Base-by-base conservation (phyloP, 2,113 vertebrate genomes). In the Nothocercus julius region DNA sequence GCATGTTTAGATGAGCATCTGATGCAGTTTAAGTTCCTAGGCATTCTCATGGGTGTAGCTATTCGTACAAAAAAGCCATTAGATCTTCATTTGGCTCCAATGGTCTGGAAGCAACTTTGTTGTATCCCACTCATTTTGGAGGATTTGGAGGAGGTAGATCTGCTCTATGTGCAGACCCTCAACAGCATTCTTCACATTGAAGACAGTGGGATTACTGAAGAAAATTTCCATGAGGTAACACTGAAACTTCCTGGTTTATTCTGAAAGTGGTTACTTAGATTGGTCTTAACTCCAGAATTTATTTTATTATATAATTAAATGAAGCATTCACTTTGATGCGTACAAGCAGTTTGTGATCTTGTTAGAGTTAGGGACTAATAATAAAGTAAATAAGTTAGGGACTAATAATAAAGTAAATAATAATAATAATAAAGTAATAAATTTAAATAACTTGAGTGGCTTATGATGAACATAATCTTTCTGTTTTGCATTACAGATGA, bases 121-220 rank as follows among this genome's bases (percentile, higher is more conserved):
- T 98, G 98, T 89, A 97, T 98, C 96, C 98, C 98, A 12, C 98
- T 98, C 45, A 96, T 96, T 40, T 96, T 98, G 95, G 98, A 98
- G 96, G 98, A 98, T 97, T 95, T 98, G 82, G 98, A 98, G 93
- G 98, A 98, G 95, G 98, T 98, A 89, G 98, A 98, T 88, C 97
- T 98, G 93, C 98, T 98, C 88, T 98, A 98, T 14, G 98, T 98
- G 97, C 98, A 98, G 96, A 98, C 98, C 92, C 98, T 98, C 82
- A 98, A 98, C 96, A 98, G 98, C 98, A 98, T 98, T 98, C 98
- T 98, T 98, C 98, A 98, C 98, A 98, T 98, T 98, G 98, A 98
- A 98, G 98, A 98, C 98, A 98, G 98, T 86, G 98, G 98, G 95
- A 98, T 98, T 89, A 98, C 98, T 5, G 98, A 98, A 97, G 98